Base-by-base conservation (phyloP, 2,888 invertebrate species). In the Atethmia centrago region DNA sequence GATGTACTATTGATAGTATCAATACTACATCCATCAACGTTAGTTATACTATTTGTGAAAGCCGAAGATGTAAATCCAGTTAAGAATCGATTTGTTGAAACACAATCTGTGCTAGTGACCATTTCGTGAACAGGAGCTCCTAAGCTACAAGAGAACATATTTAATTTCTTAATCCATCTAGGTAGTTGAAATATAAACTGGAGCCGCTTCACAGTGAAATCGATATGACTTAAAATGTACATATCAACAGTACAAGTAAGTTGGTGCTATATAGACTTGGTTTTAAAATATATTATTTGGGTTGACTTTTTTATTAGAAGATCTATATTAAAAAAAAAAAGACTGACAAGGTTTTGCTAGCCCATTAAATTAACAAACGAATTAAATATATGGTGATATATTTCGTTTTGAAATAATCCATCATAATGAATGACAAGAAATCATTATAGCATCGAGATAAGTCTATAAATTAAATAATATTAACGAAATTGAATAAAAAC, bases 11-110 rank as follows among this genome's bases (percentile, higher is more conserved):
- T 71, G 47, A 65, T 66, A 56, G 19, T 63, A 69, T 74, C 65
- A 66, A 63, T 79, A 73, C 21, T 42, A 69, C 56, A 83, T 83
- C 74, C 28, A 80, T 80, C 84, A 83, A 80, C 10, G 80, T 79
- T 68, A 63, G 25, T 42, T 14, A 40, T 55, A 55, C 45, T 61
- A 28, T 67, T 55, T 64, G 45, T 64, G 28, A 36, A 25, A 65
- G 55, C 56, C 42, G 56, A 59, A 19, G 55, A 9, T 58, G 56
- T 31, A n/a, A 64, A 66, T 36, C 19, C 16, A 71, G 65, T 78
- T 61, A 49, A 16, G 45, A 64, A 78, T 79, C 58, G 79, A 80
- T 79, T 83, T 59, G 63, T 78, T 53, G 49, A 51, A 56, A 64
- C 21, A 14, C 2, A 77, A 77, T 40, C n/a, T 2, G 40, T 75